Conservation (phyloP, 2,113 vertebrate species). For the Eretmochelys imbricata region DNA sequence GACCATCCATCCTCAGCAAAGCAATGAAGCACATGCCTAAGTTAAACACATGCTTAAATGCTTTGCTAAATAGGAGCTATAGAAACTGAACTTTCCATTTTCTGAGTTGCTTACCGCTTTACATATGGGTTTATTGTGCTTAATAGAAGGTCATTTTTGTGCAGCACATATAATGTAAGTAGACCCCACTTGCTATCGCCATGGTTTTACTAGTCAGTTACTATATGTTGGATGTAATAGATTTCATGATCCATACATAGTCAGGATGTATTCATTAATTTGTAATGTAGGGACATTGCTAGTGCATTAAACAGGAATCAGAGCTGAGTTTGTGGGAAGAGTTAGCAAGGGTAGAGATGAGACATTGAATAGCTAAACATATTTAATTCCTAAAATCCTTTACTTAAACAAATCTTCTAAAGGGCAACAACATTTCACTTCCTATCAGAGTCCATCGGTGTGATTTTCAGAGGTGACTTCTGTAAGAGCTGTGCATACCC, state of each 20-base stretch:
- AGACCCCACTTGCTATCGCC: neutral
- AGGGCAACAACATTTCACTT: neutral
- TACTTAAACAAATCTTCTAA: neutral
- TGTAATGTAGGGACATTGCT: neutral
- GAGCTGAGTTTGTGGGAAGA: neutral
- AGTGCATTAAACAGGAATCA: fast-evolving
- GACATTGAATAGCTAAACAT: fast-evolving
- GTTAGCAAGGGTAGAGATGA: neutral
- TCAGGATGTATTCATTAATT: neutral
- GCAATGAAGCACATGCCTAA: fast-evolving
- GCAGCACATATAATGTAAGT: neutral
- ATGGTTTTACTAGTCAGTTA: neutral
- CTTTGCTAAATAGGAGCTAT: fast-evolving
- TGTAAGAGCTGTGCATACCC: fast-evolving
- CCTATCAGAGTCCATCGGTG: neutral
- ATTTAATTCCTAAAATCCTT: neutral
- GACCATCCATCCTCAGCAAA: neutral
- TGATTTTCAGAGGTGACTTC: neutral
- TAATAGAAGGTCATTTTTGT: neutral
- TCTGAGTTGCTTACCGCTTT: fast-evolving
- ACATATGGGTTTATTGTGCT: neutral
- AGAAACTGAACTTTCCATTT: neutral
- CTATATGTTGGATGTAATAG: neutral
- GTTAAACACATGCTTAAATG: fast-evolving
- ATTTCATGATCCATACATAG: neutral